These are phyloP conservation scores for Epicauta chinensis DNA, from an alignment of 1,140 invertebrate genomes.

Conservation along the genomic window DNA sequence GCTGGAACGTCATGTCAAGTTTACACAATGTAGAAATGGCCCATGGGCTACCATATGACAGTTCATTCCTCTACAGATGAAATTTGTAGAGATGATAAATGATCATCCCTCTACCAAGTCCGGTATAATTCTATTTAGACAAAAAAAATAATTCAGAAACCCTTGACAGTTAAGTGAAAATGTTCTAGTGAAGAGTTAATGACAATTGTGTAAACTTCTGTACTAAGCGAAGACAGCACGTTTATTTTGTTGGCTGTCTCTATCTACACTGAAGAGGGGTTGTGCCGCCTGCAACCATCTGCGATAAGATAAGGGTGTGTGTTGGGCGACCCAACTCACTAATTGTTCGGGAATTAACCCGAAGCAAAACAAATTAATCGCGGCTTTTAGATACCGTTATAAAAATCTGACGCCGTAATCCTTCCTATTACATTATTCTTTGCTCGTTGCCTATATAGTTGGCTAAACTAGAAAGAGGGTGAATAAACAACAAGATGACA, in stretches of 20 bases:
- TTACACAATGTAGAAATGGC: conserved; percentile 13
- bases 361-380: conserved; percentile 39
- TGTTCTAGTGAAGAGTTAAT: no score
- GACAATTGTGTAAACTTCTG: no score
- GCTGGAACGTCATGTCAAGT: conserved; percentile 34
- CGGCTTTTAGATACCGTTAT: conserved; percentile 36
- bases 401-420: conserved; percentile 38
- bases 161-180: no score
- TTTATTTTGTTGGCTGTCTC: no score
- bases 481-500: conserved; percentile 10
- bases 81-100: no score
- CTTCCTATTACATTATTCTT: conserved; percentile 2
- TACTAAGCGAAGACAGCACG: no score
- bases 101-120: no score
- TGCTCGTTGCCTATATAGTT: not conserved
- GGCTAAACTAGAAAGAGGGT: not conserved
- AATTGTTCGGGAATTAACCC: conserved; percentile 38
- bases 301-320: conserved; percentile 7
- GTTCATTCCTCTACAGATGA: conserved; percentile 4
- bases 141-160: no score
- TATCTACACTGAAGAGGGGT: no score
- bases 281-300: conserved; percentile 1
- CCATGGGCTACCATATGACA: conserved; percentile 26
- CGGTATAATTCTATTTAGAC: no score
- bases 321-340: conserved; percentile 25